Evolutionary conservation across 2,888 invertebrate genomes (phyloP), one percentile per base, ranked within the genome.

Genomic region (Colostygia pectinataria): DNA sequence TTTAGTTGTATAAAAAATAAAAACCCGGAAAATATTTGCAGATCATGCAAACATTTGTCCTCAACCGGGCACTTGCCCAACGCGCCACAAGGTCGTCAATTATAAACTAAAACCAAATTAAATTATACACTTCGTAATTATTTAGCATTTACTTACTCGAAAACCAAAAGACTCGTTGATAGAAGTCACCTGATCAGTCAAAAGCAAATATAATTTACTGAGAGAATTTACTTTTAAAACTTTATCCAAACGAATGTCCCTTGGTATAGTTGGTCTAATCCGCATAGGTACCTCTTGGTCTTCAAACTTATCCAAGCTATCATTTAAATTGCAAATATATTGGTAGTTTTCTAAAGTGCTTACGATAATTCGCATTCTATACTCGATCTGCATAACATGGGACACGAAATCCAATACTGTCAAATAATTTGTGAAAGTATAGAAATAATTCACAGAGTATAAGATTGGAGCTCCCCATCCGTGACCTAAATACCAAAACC

Each of bases 331-430:
- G 20, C 18, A 20, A 4, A 18, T 12, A 1, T n/a, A 12, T 20
- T 39, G 28, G 12, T 29, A 39, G 8, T 18, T 39, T 46, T 65
- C 20, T n/a, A 55, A 5, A 1, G 24, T 3, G 5, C 9, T 8
- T 5, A 27, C 24, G 9, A 55, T 38, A 1, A 38, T 4, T 13
- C 38, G 33, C 0, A 67, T 38, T 27, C 67, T 55, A 39, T 53
- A 60, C 32, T 67, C 57, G 5, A 69, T 36, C 39, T 68, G 68
- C 4, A 66, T 38, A 1, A 68, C 44, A 28, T 69, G 59, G 10
- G 55, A 43, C 0, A 53, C 14, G 4, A 44, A 15, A 3, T 68
- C 68, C 4, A 65, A 20, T 1, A 52, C 10, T 1, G 56, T 50
- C 2, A 68, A 12, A 29, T 44, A 46, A 40, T 57, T 67, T 1